phyloP scores from a whole-genome alignment of 2,113 vertebrate genomes.

The Aldabrachelys gigantea region DNA sequence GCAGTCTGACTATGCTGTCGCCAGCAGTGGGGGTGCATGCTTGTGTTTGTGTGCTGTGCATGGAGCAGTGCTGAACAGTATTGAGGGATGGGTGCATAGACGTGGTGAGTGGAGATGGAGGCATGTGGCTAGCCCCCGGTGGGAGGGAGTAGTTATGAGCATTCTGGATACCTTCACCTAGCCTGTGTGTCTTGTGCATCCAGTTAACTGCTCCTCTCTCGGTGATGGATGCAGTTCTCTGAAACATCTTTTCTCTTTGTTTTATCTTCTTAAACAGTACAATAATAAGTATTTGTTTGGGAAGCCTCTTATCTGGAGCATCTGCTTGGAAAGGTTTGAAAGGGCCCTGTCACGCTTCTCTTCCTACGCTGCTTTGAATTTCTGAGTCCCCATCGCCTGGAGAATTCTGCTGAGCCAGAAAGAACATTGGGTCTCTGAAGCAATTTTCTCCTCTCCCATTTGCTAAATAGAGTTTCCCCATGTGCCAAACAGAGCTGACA shows the following conservation, averaged over 20 bases:
- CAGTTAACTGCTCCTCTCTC: slow-evolving; percentile 42
- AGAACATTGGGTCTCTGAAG: not conserved
- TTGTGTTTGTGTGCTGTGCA: not conserved
- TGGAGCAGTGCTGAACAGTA: not conserved
- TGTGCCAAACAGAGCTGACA: not conserved
- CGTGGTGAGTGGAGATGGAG: not conserved
- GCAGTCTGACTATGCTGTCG: not conserved
- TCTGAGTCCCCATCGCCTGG: slow-evolving; percentile 2
- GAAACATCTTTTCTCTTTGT: slow-evolving; percentile 55
- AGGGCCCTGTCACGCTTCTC: slow-evolving; percentile 11
- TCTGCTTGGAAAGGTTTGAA: slow-evolving; percentile 73
- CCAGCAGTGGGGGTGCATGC: not conserved
- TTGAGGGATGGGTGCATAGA: fast-evolving
- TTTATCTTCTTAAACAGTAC: slow-evolving; percentile 41
- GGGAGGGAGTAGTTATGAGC: slow-evolving; percentile 38
- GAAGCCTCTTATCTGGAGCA: slow-evolving; percentile 59
- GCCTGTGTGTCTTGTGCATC: slow-evolving; percentile 38
- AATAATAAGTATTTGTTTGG: slow-evolving; percentile 34
- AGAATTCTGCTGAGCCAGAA: not conserved
- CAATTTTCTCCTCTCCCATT: not conserved
- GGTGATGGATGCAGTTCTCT: slow-evolving; percentile 20
- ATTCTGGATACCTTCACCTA: slow-evolving; percentile 52
- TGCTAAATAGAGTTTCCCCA: not conserved
- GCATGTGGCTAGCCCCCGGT: not conserved
- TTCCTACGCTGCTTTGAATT: slow-evolving; percentile 4